A percentile compares a stretch with the other conserved stretches of the same genome.
These are phyloP conservation scores for Cinara cedri DNA, from an alignment of 2,888 invertebrate species.

Conservation along the genomic window DNA sequence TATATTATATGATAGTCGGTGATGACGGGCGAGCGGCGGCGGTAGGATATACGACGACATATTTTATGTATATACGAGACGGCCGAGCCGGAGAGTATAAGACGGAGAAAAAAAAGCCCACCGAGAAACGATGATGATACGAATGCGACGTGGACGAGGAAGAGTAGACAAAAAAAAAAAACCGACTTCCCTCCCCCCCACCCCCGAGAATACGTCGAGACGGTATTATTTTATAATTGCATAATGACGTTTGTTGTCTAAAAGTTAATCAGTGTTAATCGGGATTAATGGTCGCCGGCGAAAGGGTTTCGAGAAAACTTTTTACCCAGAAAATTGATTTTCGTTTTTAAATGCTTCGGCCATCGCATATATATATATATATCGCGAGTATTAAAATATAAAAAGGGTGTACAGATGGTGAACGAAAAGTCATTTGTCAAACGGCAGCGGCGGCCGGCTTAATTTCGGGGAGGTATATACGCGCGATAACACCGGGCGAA, in stretches of 20 bases:
- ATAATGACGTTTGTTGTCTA: constrained; percentile 55
- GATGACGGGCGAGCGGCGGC: neutral
- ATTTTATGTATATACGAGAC: neutral
- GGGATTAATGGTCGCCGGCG: constrained; percentile 52
- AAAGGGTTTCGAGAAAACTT: constrained; percentile 45
- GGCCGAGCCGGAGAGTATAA: neutral
- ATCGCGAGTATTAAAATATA: constrained; percentile 30
- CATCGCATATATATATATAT: constrained; percentile 7
- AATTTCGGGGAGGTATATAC: constrained; percentile 50
- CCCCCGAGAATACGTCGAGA: no score
- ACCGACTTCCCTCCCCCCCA: neutral
- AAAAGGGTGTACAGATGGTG: constrained; percentile 56
- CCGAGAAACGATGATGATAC: neutral
- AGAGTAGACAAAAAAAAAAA: constrained; percentile 6
- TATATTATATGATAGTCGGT: neutral
- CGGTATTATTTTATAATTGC: constrained; percentile 46
- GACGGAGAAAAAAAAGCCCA: neutral
- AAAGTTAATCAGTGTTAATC: constrained; percentile 57
- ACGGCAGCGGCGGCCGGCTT: constrained; percentile 37
- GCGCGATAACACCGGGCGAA: constrained; percentile 56
- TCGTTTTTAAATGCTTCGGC: constrained; percentile 46
- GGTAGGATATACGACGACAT: neutral
- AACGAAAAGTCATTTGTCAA: constrained; percentile 57
- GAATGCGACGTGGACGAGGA: neutral
- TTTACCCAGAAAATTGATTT: constrained; percentile 56